These are phyloP conservation scores for Leuctra nigra DNA, from an alignment of 2,888 invertebrate genomes.

Conservation along the genomic window DNA sequence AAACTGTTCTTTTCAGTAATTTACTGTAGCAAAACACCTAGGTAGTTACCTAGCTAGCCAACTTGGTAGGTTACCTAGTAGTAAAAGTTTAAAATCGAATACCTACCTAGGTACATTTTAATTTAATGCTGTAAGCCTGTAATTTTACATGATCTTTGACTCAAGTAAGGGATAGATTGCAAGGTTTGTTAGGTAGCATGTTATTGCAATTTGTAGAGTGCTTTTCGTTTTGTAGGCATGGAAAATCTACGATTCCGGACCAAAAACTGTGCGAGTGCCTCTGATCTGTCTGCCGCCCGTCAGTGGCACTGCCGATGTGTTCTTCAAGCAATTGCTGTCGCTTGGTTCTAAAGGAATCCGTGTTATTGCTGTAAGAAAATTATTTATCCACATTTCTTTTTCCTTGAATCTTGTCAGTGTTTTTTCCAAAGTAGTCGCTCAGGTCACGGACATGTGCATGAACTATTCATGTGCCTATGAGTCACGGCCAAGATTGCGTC, in stretches of 20 bases:
- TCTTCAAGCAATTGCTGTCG: conserved; percentile 74
- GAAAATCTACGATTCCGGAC: conserved; percentile 84
- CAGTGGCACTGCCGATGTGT: conserved; percentile 83
- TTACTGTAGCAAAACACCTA: too few relatives aligned
- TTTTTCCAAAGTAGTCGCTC: too few relatives aligned
- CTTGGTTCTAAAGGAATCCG: conserved; percentile 73
- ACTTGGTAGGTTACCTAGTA: too few relatives aligned
- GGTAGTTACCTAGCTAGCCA: too few relatives aligned
- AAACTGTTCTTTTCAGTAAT: too few relatives aligned
- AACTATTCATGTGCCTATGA: too few relatives aligned
- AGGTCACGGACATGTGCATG: too few relatives aligned
- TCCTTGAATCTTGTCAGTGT: background rate
- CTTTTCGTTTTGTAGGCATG: conserved; percentile 56
- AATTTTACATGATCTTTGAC: background rate
- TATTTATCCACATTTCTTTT: background rate
- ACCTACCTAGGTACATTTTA: too few relatives aligned
- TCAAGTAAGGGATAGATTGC: background rate
- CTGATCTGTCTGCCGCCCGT: conserved; percentile 81
- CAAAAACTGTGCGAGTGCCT: conserved; percentile 69
- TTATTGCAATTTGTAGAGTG: background rate
- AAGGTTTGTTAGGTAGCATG: background rate
- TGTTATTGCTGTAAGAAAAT: conserved; percentile 61
- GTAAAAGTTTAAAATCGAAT: too few relatives aligned
- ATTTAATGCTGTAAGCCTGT: background rate
- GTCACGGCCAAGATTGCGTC: too few relatives aligned